Percentiles rank a stretch among this genome's conserved stretches.
phyloP scores from a whole-genome alignment of 1,140 invertebrate genomes.

The Cephus cinctus region DNA sequence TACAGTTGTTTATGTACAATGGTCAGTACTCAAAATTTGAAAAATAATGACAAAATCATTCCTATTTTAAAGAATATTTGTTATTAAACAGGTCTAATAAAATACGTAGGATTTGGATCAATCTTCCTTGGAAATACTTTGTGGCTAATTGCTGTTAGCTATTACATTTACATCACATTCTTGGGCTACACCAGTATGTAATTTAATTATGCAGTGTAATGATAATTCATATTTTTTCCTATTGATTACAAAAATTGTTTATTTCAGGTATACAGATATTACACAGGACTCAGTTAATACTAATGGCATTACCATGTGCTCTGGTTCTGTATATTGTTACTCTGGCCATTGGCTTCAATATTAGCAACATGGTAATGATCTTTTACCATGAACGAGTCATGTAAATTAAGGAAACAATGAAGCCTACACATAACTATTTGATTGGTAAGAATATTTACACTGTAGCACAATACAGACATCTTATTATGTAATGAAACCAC shows the following conservation, averaged over 20 bases:
- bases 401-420: too few species aligned
- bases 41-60: slow-evolving; percentile 11
- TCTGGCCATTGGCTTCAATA: slow-evolving; percentile 68
- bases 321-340: slow-evolving; percentile 80
- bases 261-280: slow-evolving; percentile 86
- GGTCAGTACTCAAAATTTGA: slow-evolving; percentile 59
- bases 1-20: slow-evolving; percentile 88
- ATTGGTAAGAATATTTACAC: too few species aligned
- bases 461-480: too few species aligned
- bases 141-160: slow-evolving; percentile 88
- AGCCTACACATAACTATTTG: too few species aligned
- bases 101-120: slow-evolving; percentile 72
- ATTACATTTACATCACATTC: slow-evolving; percentile 98
- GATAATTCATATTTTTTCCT: slow-evolving; percentile 13
- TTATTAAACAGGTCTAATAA: slow-evolving; percentile 67
- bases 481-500: too few species aligned
- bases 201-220: slow-evolving; percentile 8
- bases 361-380: slow-evolving; percentile 72
- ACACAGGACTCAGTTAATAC: slow-evolving; percentile 82
- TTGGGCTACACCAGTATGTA: slow-evolving; percentile 93
- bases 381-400: slow-evolving; percentile 78
- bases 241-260: slow-evolving; percentile 14
- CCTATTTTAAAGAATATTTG: slow-evolving; percentile 8
- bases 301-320: slow-evolving; percentile 82
- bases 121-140: slow-evolving; percentile 89